A percentile compares a stretch with the other conserved stretches of the same genome.
phyloP scores from a whole-genome alignment of 2,113 vertebrate genomes.

The Ancistrus triradiatus region DNA sequence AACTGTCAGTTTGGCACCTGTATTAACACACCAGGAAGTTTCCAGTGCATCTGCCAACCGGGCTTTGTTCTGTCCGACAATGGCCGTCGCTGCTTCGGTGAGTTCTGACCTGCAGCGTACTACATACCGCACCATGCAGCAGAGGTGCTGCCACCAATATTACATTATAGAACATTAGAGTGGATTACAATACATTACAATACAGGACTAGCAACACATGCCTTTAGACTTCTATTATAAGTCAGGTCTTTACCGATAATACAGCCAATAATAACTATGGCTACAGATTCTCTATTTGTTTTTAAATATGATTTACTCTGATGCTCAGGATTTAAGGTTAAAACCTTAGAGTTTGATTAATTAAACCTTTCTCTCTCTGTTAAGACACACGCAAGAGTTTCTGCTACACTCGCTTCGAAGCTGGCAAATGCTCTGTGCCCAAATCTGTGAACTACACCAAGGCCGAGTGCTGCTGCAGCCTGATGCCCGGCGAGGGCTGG shows the following conservation, averaged over 20 bases:
- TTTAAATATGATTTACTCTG: too few relatives aligned
- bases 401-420: constrained; percentile 90
- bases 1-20: constrained; percentile 88
- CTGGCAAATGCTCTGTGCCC: constrained; percentile 82
- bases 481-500: constrained; percentile 90
- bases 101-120: too few relatives aligned
- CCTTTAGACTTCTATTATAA: too few relatives aligned
- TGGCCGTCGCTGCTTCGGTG: constrained; percentile 84
- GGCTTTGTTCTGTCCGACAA: constrained; percentile 88
- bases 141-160: too few relatives aligned
- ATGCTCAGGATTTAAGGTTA: too few relatives aligned
- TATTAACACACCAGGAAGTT: constrained; percentile 85
- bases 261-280: too few relatives aligned
- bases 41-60: constrained; percentile 82
- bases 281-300: neutral
- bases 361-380: neutral
- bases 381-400: constrained; percentile 88
- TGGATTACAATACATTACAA: too few relatives aligned
- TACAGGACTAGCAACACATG: too few relatives aligned
- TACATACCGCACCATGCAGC: too few relatives aligned
- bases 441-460: constrained; percentile 91
- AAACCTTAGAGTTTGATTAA: too few relatives aligned
- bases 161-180: too few relatives aligned
- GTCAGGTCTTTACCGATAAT: too few relatives aligned
- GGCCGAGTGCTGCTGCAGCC: constrained; percentile 89